A percentile compares a stretch with the other conserved stretches of the same genome.
Evolutionary conservation across 2,888 invertebrate species (phyloP).

Genomic region (Apotomis betuletana): DNA sequence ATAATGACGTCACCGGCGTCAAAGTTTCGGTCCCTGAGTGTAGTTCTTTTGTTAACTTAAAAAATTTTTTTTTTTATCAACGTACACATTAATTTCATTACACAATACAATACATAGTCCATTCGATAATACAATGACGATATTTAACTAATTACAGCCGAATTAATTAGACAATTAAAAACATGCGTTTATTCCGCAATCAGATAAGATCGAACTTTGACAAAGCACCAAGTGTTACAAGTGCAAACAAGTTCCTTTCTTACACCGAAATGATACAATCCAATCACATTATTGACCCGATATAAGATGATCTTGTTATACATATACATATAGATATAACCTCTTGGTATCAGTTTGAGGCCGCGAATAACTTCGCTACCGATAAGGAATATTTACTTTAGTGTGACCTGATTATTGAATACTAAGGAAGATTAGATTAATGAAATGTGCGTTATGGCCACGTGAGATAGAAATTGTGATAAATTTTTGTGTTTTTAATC

Average conservation of each 20-base stretch:
- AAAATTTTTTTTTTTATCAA: too few relatives aligned
- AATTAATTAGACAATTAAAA: conserved; percentile 17
- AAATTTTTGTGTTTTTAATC: not conserved
- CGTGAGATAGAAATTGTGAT: not conserved
- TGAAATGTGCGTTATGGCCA: not conserved
- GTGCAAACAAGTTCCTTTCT: not conserved
- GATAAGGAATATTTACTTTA: conserved; percentile 19
- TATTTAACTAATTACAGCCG: not conserved
- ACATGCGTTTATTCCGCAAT: conserved; percentile 12
- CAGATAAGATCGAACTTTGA: conserved; percentile 21
- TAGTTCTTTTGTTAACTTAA: too few relatives aligned
- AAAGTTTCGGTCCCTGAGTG: too few relatives aligned
- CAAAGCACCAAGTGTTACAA: not conserved
- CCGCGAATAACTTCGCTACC: conserved; percentile 16
- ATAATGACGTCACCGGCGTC: too few relatives aligned
- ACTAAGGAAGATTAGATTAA: conserved; percentile 22
- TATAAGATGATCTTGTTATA: not conserved
- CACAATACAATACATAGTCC: too few relatives aligned
- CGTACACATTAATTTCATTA: too few relatives aligned
- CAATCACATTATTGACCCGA: not conserved
- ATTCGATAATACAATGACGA: too few relatives aligned
- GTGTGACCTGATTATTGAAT: conserved; percentile 32
- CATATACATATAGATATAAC: conserved; percentile 7
- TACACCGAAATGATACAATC: not conserved
- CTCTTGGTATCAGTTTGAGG: conserved; percentile 34